Evolutionary conservation across 23 tunicate species (phyloP), one percentile per base, ranked within the genome.

Genomic region (Ascidia mentula): DNA sequence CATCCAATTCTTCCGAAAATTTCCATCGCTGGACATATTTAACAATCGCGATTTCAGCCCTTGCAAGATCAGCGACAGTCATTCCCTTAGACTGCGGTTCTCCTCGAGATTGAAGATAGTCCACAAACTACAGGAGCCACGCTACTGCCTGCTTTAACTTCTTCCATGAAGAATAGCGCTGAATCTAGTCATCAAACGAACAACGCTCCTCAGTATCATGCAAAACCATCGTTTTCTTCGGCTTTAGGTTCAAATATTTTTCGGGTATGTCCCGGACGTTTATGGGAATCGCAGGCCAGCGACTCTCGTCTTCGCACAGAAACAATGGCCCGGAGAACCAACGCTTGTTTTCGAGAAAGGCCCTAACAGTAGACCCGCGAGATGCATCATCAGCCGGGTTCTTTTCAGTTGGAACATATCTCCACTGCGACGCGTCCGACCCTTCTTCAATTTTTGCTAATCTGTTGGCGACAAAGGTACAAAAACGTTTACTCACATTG

Each of bases 341-440:
- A 42, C 12, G 53, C 53, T 42, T 42, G 15, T 42, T 42, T 42
- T 42, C 15, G 53, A 42, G 53, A 42, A 42, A 42, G 15, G 53
- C 53, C 15, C 15, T 42, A 9, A 42, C 53, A 42, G 53, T 42
- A 42, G 53, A 42, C 53, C 53, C 53, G 15, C 53, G 53, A 42
- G 53, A 42, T 42, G 53, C 53, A 42, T 42, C 53, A 42, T 42
- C 65, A n/a, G n/a, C n/a, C n/a, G n/a, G n/a, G n/a, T n/a, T n/a
- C n/a, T n/a, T n/a, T n/a, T n/a, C n/a, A n/a, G n/a, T n/a, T n/a
- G n/a, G n/a, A n/a, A n/a, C n/a, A n/a, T n/a, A n/a, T n/a, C 24
- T 53, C 65, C 65, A 53, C 65, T 53, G 65, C 65, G 65, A 53
- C 65, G 65, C 65, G 65, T 53, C 65, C 2, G 65, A 53, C 13